These are phyloP conservation scores for Stichodactyla helianthus DNA, from an alignment of 64 coral and sea anemone genomes.

Conservation along the genomic window DNA sequence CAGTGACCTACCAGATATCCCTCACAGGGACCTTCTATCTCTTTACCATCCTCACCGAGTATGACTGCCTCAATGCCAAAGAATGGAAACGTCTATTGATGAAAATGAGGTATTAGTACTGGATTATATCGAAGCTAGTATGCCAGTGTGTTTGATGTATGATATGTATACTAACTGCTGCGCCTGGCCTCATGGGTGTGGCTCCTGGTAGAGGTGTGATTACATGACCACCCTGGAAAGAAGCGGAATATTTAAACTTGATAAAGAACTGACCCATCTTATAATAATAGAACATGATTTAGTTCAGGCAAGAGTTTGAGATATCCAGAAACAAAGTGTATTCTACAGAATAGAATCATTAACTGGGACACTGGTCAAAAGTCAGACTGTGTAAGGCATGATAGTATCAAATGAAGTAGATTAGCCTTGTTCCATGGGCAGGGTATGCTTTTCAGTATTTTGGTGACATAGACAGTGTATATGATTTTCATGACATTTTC, in stretches of 20 bases:
- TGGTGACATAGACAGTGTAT: too few relatives aligned
- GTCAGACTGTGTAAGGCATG: too few relatives aligned
- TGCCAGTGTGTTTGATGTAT: neutral
- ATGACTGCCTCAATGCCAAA: constrained; percentile 94
- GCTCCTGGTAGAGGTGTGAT: constrained; percentile 89
- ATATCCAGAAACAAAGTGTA: too few relatives aligned
- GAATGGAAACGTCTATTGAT: constrained; percentile 84
- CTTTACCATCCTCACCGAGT: constrained; percentile 85
- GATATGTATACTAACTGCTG: constrained; percentile 56
- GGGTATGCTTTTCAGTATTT: too few relatives aligned
- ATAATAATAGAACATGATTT: too few relatives aligned
- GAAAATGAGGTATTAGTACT: neutral
- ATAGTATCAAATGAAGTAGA: too few relatives aligned
- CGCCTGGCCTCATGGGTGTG: constrained; percentile 89
- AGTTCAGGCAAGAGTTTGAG: too few relatives aligned
- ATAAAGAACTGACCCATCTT: too few relatives aligned
- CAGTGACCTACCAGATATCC: constrained; percentile 66
- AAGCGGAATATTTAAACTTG: neutral
- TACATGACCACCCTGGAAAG: constrained; percentile 85
- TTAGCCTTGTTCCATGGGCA: too few relatives aligned
- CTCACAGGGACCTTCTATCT: constrained; percentile 90
- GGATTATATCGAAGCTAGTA: neutral
- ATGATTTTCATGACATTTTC: too few relatives aligned
- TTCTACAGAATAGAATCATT: too few relatives aligned
- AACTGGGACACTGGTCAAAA: too few relatives aligned